Evolutionary conservation across 2,113 vertebrate species (phyloP).

Genomic region (Macaca mulatta): DNA sequence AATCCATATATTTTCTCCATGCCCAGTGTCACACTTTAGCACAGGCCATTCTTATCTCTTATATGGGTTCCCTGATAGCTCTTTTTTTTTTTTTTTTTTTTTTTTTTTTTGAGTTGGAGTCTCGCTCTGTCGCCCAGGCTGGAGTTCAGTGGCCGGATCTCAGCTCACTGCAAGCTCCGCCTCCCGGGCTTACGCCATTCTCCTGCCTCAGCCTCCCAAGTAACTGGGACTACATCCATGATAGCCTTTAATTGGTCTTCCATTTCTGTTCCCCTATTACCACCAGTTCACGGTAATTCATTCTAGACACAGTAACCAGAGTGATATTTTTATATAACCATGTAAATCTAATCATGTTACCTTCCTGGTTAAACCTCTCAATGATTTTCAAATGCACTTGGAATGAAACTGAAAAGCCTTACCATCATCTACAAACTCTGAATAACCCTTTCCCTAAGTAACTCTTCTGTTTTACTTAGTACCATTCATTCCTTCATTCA

Average conservation of each 20-base stretch:
- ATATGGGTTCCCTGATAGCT: not conserved
- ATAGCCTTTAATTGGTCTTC: not conserved
- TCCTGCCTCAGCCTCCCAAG: too few relatives aligned
- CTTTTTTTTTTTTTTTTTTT: too few relatives aligned
- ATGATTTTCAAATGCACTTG: slow-evolving; percentile 15
- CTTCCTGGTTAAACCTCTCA: not conserved
- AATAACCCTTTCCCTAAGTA: not conserved
- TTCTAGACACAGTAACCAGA: not conserved
- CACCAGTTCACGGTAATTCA: not conserved
- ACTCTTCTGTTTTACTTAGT: not conserved
- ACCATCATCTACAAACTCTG: not conserved
- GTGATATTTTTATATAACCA: not conserved
- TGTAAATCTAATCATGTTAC: not conserved
- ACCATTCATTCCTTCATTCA: not conserved
- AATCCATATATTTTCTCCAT: not conserved
- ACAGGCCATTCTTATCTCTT: not conserved
- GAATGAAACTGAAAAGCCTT: not conserved
- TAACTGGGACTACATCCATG: too few relatives aligned
- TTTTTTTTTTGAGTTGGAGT: too few relatives aligned
- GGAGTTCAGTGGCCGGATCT: too few relatives aligned
- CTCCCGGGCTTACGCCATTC: too few relatives aligned
- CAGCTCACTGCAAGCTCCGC: too few relatives aligned
- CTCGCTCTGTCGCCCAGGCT: too few relatives aligned
- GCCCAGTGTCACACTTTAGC: not conserved
- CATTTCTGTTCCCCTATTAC: not conserved